Conservation (phyloP, 1,140 invertebrate genomes). For the Apis laboriosa region DNA sequence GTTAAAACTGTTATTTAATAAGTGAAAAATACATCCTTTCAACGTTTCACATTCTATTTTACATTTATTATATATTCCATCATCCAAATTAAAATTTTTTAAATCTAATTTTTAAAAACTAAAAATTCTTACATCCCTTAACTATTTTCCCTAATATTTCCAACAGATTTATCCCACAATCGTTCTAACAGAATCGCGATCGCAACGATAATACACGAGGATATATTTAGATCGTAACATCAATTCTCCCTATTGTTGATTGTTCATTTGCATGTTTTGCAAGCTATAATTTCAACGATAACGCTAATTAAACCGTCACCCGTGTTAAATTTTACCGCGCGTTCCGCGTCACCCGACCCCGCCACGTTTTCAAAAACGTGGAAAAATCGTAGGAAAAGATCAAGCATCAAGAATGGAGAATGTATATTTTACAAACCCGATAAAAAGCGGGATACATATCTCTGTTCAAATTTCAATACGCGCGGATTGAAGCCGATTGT, state of each 20-base stretch:
- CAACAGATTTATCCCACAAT: not conserved
- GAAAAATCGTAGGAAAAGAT: not conserved
- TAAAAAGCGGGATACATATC: not conserved
- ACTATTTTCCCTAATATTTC: too few species aligned
- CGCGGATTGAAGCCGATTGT: not conserved
- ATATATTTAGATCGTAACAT: not conserved
- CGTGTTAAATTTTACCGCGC: not conserved
- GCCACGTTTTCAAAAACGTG: not conserved
- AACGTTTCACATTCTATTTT: too few species aligned
- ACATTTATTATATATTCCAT: too few species aligned
- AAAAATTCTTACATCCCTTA: not conserved
- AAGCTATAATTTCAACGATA: slow-evolving; percentile 26
- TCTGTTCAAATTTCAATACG: not conserved
- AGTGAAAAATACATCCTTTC: too few species aligned
- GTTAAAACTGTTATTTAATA: too few species aligned
- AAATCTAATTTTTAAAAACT: too few species aligned
- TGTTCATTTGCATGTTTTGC: slow-evolving; percentile 16
- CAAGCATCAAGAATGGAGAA: not conserved
- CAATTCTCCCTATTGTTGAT: slow-evolving; percentile 7
- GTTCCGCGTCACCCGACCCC: not conserved
- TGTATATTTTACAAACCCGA: not conserved
- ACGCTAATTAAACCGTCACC: slow-evolving; percentile 21
- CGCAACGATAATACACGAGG: not conserved
- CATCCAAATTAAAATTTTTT: too few species aligned
- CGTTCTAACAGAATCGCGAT: not conserved